Conservation (phyloP, 1,140 invertebrate genomes). For the Heliconius melpomene region DNA sequence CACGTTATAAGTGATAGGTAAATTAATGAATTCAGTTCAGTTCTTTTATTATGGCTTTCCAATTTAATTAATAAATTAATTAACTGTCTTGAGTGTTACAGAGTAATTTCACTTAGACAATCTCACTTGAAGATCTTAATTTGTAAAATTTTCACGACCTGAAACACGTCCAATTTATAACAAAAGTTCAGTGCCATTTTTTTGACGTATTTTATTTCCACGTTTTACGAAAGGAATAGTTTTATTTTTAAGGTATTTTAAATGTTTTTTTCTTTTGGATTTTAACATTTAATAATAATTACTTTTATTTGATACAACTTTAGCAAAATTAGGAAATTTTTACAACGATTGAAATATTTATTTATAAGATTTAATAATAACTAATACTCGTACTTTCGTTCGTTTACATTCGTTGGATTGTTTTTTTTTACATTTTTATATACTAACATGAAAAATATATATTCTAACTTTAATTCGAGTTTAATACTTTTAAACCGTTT, state of each 20-base stretch:
- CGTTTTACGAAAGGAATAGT: not conserved
- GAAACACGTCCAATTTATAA: not conserved
- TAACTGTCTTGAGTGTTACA: not conserved
- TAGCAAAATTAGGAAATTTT: not conserved
- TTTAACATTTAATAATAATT: not conserved
- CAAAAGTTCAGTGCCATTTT: not conserved
- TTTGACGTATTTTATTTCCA: not conserved
- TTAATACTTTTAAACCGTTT: not conserved
- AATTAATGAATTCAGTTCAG: too few relatives aligned
- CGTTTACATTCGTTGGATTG: not conserved
- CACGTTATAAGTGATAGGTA: too few relatives aligned
- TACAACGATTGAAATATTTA: slow-evolving; percentile 6
- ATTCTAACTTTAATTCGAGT: not conserved
- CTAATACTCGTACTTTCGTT: not conserved
- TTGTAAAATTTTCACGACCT: not conserved
- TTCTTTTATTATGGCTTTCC: too few relatives aligned
- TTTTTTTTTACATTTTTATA: not conserved
- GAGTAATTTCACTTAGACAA: not conserved
- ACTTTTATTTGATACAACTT: not conserved
- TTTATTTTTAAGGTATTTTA: not conserved
- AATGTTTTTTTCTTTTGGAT: not conserved
- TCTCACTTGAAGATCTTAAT: not conserved
- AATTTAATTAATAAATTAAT: not conserved
- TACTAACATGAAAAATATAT: not conserved
- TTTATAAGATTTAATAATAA: not conserved